Evolutionary conservation across 2,797 vertebrate species (phyloP), one percentile per base, ranked within the genome.

Genomic region (Apogon talboti): DNA sequence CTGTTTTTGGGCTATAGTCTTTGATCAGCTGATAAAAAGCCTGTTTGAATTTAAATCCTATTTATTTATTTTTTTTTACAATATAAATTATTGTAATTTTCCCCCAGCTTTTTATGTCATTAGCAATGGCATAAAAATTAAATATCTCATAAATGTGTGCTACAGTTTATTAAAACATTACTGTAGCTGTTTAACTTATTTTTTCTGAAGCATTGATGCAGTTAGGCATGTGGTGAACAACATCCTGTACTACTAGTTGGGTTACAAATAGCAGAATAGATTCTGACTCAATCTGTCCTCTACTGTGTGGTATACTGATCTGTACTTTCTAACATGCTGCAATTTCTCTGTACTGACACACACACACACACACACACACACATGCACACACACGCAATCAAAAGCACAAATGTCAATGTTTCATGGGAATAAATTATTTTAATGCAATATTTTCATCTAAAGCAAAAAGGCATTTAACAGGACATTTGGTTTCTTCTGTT

Each of bases 371-470:
- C 0, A 42, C 2, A 57, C 11, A 49, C 47, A 46, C 28, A 35
- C 42, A 50, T 21, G 18, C 16, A 30, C 0, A 42, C 2, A 84
- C 4, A 16, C 73, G n/a, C n/a, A n/a, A n/a, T n/a, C n/a, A 47
- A 66, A 37, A 65, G 37, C 6, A 16, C 21, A 21, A 35, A 43
- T 16, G 12, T 19, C 42, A 35, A 13, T 6, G 19, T 73, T 83
- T 79, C 47, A 74, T 66, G 66, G 85, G 85, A 91, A 87, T 83
- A 87, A 69, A 76, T 86, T 84, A 87, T 81, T 93, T 91, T 91
- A 92, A 89, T 90, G 76, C 74, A 89, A 76, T 71, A 87, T 61
- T 82, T 49, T 86, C 63, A 86, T 83, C 38, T 69, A 81, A 88
- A 89, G 88, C 83, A 85, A 85, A 88, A 87, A 82, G 78, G 68